These are phyloP conservation scores for Heteropelma amictum DNA, from an alignment of 2,888 invertebrate species.

Conservation along the genomic window DNA sequence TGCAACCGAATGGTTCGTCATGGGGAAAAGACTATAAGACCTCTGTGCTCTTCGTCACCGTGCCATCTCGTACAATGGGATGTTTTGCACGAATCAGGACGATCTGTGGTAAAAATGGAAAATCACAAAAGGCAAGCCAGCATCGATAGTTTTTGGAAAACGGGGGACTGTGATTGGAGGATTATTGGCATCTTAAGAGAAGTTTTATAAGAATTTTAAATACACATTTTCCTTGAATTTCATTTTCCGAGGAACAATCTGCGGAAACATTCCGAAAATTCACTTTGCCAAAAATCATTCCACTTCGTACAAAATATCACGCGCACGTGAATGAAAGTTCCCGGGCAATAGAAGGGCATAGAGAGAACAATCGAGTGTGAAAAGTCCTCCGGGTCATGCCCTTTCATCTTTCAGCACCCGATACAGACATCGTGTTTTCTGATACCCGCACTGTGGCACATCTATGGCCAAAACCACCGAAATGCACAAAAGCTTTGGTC, in stretches of 20 bases:
- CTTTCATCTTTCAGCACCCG: background rate
- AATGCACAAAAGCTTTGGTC: conserved; percentile 44
- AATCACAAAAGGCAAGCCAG: conserved; percentile 7
- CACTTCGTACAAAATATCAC: background rate
- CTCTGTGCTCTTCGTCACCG: conserved; percentile 21
- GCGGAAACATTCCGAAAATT: background rate
- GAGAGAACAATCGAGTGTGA: background rate
- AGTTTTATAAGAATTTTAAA: background rate
- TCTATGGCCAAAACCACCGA: conserved; percentile 31
- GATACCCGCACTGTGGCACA: conserved; percentile 2
- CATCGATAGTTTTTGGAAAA: background rate
- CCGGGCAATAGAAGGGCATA: background rate
- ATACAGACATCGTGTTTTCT: background rate
- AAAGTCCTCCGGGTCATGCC: background rate
- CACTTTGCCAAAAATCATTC: conserved; percentile 13
- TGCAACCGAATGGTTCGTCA: background rate
- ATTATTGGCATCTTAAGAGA: too few species aligned
- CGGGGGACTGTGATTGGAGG: too few species aligned
- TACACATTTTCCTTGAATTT: background rate
- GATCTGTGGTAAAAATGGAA: background rate
- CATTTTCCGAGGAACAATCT: background rate
- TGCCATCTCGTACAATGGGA: background rate
- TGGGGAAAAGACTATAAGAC: conserved; percentile 28
- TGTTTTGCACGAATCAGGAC: conserved; percentile 5
- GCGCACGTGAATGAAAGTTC: background rate